phyloP scores from a whole-genome alignment of 2,797 vertebrate genomes.

The Crocodylus rhombifer region DNA sequence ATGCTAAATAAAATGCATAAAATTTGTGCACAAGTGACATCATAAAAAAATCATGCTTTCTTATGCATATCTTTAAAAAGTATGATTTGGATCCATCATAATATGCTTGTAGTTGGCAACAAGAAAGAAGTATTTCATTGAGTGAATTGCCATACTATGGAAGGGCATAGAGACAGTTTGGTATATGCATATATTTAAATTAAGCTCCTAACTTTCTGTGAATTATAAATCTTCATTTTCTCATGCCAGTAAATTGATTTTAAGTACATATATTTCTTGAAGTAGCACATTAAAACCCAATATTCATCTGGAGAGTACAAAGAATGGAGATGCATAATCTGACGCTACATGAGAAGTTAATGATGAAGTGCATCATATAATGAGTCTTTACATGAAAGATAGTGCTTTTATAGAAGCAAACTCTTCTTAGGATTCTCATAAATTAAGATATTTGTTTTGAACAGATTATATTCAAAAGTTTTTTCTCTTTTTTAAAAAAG shows the following conservation, averaged over 20 bases:
- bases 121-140: neutral
- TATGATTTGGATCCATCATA: conserved; percentile 5
- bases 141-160: neutral
- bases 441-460: conserved; percentile 26
- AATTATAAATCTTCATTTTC: neutral
- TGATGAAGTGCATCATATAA: conserved; percentile 2
- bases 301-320: neutral
- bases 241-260: neutral
- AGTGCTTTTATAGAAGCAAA: neutral
- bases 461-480: conserved; percentile 4
- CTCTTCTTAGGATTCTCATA: neutral
- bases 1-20: neutral
- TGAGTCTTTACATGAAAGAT: neutral
- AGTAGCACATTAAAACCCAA: neutral
- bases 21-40: neutral
- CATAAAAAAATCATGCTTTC: neutral
- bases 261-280: conserved; percentile 3
- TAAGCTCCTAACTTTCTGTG: neutral
- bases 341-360: neutral
- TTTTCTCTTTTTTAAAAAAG: neutral
- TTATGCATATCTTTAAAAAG: neutral
- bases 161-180: neutral
- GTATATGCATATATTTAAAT: neutral
- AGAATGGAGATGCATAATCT: conserved; percentile 2
- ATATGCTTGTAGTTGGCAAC: neutral